A percentile compares a stretch with the other conserved stretches of the same genome.
These are phyloP conservation scores for Dynastes tityus DNA, from an alignment of 2,888 invertebrate genomes.

Conservation along the genomic window DNA sequence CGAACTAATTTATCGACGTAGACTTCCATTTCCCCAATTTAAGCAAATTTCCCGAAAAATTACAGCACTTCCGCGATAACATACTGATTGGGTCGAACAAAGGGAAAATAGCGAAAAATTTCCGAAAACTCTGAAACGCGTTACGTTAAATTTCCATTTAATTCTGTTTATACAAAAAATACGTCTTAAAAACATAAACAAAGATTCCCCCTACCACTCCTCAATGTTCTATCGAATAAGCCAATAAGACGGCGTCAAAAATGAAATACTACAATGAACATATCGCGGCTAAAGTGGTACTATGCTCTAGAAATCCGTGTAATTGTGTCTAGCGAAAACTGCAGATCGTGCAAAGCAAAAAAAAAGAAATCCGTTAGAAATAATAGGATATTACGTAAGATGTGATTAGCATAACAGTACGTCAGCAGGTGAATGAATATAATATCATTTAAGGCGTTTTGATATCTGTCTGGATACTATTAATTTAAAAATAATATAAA, in stretches of 20 bases:
- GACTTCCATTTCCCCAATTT: constrained; percentile 17
- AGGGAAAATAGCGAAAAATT: not conserved
- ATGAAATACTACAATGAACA: constrained; percentile 3
- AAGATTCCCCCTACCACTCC: not conserved
- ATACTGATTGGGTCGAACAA: not conserved
- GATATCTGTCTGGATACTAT: not conserved
- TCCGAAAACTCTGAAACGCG: constrained; percentile 7
- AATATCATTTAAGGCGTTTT: constrained; percentile 1
- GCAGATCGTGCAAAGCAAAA: not conserved
- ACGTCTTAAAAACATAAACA: not conserved
- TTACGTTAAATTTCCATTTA: constrained; percentile 9
- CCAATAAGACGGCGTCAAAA: not conserved
- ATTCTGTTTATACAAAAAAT: constrained; percentile 11
- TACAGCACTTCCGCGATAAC: constrained; percentile 8
- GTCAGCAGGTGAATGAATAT: constrained; percentile 8
- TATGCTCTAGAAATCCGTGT: constrained; percentile 35
- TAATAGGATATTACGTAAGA: constrained; percentile 27
- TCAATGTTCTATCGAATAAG: not conserved
- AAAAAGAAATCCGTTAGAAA: constrained; percentile 34
- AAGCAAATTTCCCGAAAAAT: not conserved
- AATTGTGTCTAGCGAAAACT: constrained; percentile 27
- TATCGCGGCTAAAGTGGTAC: not conserved
- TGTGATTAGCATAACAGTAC: constrained; percentile 23
- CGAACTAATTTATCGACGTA: constrained; percentile 24
- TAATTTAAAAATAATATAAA: no score